These are phyloP conservation scores for Chrysemys picta DNA, from an alignment of 2,113 vertebrate genomes.

Conservation along the genomic window DNA sequence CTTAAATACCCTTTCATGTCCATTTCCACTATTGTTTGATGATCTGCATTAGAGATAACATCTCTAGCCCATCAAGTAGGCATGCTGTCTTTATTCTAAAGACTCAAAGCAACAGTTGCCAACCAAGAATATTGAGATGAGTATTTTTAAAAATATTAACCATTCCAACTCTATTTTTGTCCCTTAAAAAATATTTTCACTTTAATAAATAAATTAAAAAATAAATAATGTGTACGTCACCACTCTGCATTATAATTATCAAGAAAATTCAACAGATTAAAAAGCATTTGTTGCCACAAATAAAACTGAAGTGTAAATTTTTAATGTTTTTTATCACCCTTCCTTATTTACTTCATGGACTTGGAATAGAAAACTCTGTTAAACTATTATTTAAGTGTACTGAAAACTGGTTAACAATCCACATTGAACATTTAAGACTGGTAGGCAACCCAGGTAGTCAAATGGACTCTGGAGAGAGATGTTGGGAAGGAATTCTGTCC, in stretches of 20 bases:
- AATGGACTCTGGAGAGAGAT: fast-evolving
- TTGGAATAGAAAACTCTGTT: neutral
- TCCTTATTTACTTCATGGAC: neutral
- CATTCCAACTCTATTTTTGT: neutral
- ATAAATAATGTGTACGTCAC: neutral
- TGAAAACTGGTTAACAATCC: neutral
- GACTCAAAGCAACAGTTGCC: neutral
- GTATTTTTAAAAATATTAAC: neutral
- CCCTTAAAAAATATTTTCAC: too few relatives aligned
- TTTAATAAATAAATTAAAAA: too few relatives aligned
- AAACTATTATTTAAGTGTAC: neutral
- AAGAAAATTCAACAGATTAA: neutral
- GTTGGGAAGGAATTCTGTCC: neutral
- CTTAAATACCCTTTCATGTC: neutral
- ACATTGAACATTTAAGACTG: neutral
- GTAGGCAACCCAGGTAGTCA: neutral
- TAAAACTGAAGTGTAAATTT: neutral
- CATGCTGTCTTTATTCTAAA: neutral
- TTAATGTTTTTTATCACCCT: neutral
- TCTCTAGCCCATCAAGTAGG: too few relatives aligned
- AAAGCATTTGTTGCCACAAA: neutral
- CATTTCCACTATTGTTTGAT: neutral
- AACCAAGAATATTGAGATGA: neutral
- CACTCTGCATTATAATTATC: neutral
- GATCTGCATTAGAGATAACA: too few relatives aligned